Percentiles rank a stretch among this genome's conserved stretches.
phyloP scores from a whole-genome alignment of 1,140 invertebrate genomes.

The Tigriopus japonicus region DNA sequence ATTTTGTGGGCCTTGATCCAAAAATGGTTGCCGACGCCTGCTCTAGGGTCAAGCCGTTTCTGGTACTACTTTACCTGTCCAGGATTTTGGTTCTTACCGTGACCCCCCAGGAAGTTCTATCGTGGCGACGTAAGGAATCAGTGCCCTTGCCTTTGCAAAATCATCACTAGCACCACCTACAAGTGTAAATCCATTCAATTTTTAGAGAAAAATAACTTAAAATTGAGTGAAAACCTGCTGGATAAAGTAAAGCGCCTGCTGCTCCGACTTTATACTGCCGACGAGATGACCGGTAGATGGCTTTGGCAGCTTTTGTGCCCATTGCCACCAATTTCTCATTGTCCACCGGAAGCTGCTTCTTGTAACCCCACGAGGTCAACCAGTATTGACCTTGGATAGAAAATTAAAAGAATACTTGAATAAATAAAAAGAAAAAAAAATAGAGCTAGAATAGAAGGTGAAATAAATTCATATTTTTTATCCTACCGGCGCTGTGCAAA shows the following conservation, averaged over 20 bases:
- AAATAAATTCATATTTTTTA: conserved; percentile 22
- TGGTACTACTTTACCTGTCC: too few relatives aligned
- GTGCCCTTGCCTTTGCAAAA: neutral
- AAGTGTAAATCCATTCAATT: neutral
- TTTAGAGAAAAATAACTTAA: neutral
- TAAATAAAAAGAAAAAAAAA: neutral
- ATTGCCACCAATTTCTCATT: neutral
- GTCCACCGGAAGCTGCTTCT: neutral
- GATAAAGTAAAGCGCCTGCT: conserved; percentile 1
- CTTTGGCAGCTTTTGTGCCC: neutral
- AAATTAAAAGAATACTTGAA: neutral
- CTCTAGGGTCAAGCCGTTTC: too few relatives aligned
- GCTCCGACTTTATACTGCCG: conserved; percentile 1
- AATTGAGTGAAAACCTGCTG: neutral
- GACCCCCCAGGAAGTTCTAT: neutral
- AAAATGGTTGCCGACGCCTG: too few relatives aligned
- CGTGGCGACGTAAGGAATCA: neutral
- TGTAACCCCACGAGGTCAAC: conserved; percentile 8
- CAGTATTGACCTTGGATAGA: neutral
- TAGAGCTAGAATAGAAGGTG: too few relatives aligned
- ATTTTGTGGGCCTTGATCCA: too few relatives aligned
- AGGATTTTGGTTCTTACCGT: too few relatives aligned
- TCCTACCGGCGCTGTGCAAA: conserved; percentile 72
- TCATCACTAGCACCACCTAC: conserved; percentile 12
- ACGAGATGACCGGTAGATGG: neutral